phyloP scores from a whole-genome alignment of 1,140 invertebrate species.

The Wasmannia auropunctata region DNA sequence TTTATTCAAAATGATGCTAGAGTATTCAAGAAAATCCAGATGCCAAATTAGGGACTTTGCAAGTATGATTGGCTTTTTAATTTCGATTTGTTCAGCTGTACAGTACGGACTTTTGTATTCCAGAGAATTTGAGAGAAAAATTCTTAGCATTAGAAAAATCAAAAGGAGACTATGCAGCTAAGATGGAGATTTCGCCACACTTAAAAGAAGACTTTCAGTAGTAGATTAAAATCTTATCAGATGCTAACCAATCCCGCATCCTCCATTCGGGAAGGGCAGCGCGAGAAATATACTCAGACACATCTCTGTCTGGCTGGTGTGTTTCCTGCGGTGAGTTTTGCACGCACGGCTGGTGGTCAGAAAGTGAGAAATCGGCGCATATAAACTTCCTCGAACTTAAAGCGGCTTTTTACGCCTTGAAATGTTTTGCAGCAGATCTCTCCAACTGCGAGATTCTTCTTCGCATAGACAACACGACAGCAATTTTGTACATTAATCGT shows the following conservation, averaged over 20 bases:
- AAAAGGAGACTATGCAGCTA: not conserved
- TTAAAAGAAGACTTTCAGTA: not conserved
- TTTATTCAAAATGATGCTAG: too few species aligned
- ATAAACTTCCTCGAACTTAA: constrained; percentile 4
- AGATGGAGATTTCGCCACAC: not conserved
- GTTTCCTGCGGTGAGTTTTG: not conserved
- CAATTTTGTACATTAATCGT: not conserved
- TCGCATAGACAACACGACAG: not conserved
- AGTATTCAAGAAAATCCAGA: too few species aligned
- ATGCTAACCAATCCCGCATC: not conserved
- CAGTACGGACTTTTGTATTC: not conserved
- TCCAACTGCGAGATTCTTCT: not conserved
- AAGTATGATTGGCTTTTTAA: not conserved
- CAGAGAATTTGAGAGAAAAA: not conserved
- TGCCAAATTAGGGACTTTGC: not conserved
- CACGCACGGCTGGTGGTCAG: not conserved
- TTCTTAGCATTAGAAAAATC: not conserved
- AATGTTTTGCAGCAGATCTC: not conserved
- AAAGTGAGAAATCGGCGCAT: not conserved
- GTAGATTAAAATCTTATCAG: not conserved
- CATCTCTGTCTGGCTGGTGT: not conserved
- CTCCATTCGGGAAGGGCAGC: not conserved
- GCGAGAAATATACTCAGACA: not conserved
- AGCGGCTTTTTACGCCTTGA: not conserved
- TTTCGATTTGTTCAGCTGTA: not conserved